Evolutionary conservation across 2,888 invertebrate species (phyloP).

Genomic region (Bellardia bayeri): DNA sequence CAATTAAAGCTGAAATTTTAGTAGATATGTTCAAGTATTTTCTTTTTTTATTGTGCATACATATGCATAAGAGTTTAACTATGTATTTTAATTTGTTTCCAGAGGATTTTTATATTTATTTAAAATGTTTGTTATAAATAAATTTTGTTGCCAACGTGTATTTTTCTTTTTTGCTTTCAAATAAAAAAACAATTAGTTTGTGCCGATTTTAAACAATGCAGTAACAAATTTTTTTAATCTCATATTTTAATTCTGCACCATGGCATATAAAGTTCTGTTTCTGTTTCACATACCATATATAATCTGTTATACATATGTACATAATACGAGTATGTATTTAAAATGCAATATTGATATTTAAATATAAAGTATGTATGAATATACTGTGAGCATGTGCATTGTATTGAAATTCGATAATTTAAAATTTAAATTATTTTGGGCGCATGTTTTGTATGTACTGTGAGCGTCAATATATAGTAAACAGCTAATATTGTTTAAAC

Average conservation of each 20-base stretch:
- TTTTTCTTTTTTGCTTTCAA: not conserved
- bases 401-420: not conserved
- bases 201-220: slow-evolving; percentile 45
- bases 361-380: not conserved
- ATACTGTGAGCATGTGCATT: not conserved
- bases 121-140: slow-evolving; percentile 22
- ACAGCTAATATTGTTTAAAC: too few relatives aligned
- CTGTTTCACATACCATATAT: slow-evolving; percentile 38
- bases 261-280: not conserved
- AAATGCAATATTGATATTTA: not conserved
- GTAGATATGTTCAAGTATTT: slow-evolving; percentile 57
- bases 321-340: not conserved
- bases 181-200: slow-evolving; percentile 54
- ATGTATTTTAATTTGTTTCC: slow-evolving; percentile 20
- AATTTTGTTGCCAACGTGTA: slow-evolving; percentile 45
- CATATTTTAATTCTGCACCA: not conserved
- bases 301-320: not conserved
- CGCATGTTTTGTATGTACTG: not conserved
- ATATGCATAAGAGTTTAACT: slow-evolving; percentile 13
- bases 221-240: slow-evolving; percentile 12
- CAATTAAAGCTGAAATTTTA: slow-evolving; percentile 80
- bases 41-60: too few relatives aligned
- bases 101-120: slow-evolving; percentile 34
- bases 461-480: too few relatives aligned
- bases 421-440: not conserved